Base-by-base conservation (phyloP, 2,113 vertebrate species). In the Brachypteracias leptosomus region DNA sequence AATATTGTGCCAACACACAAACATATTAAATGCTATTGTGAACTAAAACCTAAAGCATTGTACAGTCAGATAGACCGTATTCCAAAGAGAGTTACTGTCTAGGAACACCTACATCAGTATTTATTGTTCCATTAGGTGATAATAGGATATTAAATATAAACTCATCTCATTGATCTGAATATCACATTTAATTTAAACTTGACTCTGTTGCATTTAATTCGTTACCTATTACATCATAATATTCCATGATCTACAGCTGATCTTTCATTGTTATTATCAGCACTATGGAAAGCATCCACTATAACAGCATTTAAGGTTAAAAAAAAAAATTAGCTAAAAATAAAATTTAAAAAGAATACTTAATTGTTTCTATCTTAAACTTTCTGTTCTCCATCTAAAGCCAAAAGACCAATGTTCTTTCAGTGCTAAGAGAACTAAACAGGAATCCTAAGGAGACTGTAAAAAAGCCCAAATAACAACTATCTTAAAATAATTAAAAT, bases 161-260 rank as follows among this genome's bases (percentile, higher is more conserved):
- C 91, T 81, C 44, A 93, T 81, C 77, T 80, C 87, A 92, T 91
- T 91, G 85, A 97, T 96, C 97, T 90, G 82, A 96, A 95, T 85
- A 67, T 49, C 89, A 94, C 36, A 17, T 68, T 81, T 54, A 82
- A 97, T 92, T 96, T 95, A 81, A 85, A 85, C 13, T 80, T 82
- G 49, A 61, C 9, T 67, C 11, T 51, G 11, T 77, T 85, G n/a
- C n/a, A 78, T 85, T 93, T 92, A 81, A 92, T 80, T 82, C 18
- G 19, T 44, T 87, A 49, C 24, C 4, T 63, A 75, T 78, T 70
- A 36, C 31, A 74, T 35, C 2, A 57, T 28, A 68, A 54, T 81
- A 51, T 42, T 72, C 47, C 51, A 16, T 44, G 7, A 72, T 40
- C 42, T 75, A 7, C 29, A 11, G 24, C 13, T 89, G n/a, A 76